Percentiles rank a stretch among this genome's conserved stretches.
Conservation (phyloP, 2,797 vertebrate species). For the Vipera ursinii region DNA sequence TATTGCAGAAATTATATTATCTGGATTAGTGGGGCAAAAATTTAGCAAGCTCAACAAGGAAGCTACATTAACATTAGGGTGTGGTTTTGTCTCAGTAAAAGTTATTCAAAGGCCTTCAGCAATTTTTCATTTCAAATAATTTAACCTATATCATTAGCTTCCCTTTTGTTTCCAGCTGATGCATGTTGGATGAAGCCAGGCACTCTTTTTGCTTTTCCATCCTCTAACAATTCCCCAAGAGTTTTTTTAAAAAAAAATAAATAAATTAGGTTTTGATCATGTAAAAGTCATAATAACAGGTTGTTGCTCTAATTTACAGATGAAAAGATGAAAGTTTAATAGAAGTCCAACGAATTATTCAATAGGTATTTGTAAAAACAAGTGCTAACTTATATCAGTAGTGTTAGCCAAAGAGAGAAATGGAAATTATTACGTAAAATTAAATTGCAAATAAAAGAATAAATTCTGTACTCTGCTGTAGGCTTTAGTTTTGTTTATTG, state of each 20-base stretch:
- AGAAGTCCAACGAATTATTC: neutral
- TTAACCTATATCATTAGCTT: neutral
- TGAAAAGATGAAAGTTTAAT: neutral
- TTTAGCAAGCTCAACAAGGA: neutral
- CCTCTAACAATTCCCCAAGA: neutral
- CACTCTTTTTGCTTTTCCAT: neutral
- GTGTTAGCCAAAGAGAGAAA: neutral
- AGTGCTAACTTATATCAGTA: neutral
- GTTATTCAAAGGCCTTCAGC: neutral
- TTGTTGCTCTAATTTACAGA: neutral
- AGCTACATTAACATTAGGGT: neutral
- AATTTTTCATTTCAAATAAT: neutral
- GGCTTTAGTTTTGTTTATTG: neutral
- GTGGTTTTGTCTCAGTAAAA: neutral
- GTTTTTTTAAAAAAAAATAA: neutral
- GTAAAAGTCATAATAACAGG: constrained; percentile 23
- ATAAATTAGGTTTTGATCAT: neutral
- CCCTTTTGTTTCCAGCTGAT: neutral
- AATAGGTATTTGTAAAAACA: neutral
- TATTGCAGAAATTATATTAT: neutral
- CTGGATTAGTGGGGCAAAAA: neutral
- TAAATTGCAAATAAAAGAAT: neutral
- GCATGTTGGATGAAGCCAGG: constrained; percentile 6
- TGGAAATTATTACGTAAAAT: neutral
- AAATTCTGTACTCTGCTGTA: neutral